Conservation (phyloP, 2,113 vertebrate genomes). For the Tenebrosternarchus preto region DNA sequence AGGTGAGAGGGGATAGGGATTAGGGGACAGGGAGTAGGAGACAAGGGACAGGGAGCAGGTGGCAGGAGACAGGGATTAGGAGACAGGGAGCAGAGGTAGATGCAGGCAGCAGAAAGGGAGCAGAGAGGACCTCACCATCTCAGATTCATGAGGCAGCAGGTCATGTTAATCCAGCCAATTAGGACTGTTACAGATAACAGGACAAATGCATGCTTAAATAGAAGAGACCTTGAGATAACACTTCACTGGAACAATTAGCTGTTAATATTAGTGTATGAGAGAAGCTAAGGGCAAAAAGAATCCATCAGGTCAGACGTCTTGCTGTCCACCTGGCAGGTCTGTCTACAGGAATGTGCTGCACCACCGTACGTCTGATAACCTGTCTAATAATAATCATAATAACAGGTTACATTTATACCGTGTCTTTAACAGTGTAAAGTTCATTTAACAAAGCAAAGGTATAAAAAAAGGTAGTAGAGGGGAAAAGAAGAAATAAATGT, state of each 20-base stretch:
- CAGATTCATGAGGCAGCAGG: constrained; percentile 39
- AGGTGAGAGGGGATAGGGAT: too few relatives aligned
- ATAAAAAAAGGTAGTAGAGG: too few relatives aligned
- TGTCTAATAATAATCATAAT: too few relatives aligned
- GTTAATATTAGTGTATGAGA: constrained; percentile 5
- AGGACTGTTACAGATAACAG: constrained; percentile 12
- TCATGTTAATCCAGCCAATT: constrained; percentile 40
- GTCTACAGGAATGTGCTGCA: too few relatives aligned
- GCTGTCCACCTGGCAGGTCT: background rate
- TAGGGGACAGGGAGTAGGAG: background rate
- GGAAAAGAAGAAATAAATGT: too few relatives aligned
- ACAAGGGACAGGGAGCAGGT: constrained; percentile 18
- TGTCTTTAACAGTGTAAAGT: too few relatives aligned
- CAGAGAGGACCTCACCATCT: constrained; percentile 20
- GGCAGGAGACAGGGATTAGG: too few relatives aligned
- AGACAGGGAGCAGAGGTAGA: background rate
- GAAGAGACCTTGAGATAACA: constrained; percentile 9
- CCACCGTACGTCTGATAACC: too few relatives aligned
- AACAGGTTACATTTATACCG: too few relatives aligned
- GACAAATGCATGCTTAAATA: constrained; percentile 5
- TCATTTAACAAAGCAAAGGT: too few relatives aligned
- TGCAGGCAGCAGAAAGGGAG: constrained; percentile 16
- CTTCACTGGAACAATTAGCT: constrained; percentile 30
- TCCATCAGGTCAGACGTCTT: background rate
- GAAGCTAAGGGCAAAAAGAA: background rate